Percentiles rank a stretch among this genome's conserved stretches.
Conservation (phyloP, 2,113 vertebrate genomes). For the Chlamydotis undulata region DNA sequence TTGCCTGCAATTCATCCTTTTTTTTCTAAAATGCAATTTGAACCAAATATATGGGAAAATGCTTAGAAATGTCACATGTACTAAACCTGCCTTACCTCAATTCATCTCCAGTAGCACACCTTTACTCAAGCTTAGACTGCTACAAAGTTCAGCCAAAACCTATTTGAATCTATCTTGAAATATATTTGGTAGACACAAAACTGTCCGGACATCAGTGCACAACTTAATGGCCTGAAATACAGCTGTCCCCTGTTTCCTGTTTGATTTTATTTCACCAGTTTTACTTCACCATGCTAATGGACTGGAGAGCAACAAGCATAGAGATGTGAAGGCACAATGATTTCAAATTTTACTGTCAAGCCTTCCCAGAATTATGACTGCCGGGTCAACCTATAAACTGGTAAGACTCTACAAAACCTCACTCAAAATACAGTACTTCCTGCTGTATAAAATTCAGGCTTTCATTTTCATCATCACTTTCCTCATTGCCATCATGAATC, state of each 20-base stretch:
- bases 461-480: neutral
- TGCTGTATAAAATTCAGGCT: neutral
- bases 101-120: neutral
- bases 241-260: neutral
- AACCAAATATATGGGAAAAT: neutral
- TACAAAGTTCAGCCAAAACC: neutral
- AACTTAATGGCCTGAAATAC: constrained; percentile 12
- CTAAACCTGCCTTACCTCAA: neutral
- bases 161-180: neutral
- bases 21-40: neutral
- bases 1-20: neutral
- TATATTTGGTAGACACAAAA: neutral
- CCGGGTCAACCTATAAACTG: constrained; percentile 8
- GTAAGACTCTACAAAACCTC: constrained; percentile 21
- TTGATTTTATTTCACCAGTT: constrained; percentile 23
- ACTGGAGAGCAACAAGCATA: neutral
- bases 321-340: neutral
- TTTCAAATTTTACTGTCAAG: constrained; percentile 15
- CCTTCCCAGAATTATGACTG: neutral
- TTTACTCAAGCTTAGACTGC: neutral
- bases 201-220: neutral
- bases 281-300: neutral
- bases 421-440: neutral
- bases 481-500: neutral
- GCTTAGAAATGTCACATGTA: neutral